These are phyloP conservation scores for Hirtodrosophila confusa DNA, from an alignment of 2,888 invertebrate genomes.

Conservation along the genomic window DNA sequence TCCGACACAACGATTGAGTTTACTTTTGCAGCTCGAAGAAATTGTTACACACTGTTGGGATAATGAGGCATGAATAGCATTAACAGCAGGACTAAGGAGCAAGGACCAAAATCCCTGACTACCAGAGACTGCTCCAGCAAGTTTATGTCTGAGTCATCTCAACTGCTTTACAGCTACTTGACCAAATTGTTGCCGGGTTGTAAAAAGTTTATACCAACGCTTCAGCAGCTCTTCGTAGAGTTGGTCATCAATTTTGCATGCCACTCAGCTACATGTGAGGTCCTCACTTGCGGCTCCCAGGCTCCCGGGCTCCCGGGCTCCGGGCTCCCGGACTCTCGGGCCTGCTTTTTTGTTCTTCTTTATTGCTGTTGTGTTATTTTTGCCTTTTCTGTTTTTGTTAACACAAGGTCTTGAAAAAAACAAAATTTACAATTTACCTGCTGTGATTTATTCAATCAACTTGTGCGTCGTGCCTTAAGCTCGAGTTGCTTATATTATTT, in stretches of 20 bases:
- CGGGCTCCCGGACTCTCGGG: neutral
- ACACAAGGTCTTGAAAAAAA: constrained; percentile 10
- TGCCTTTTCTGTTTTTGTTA: constrained; percentile 10
- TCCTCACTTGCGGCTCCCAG: constrained; percentile 5
- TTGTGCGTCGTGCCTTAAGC: constrained; percentile 59
- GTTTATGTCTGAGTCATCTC: constrained; percentile 46
- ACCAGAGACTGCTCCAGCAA: constrained; percentile 3
- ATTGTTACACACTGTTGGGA: constrained; percentile 64
- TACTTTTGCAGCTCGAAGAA: constrained; percentile 28
- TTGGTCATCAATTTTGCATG: constrained; percentile 62
- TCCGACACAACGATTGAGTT: constrained; percentile 30
- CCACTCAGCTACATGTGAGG: constrained; percentile 47
- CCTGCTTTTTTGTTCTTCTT: neutral
- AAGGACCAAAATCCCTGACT: neutral
- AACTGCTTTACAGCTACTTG: constrained; percentile 64
- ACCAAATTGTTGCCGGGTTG: constrained; percentile 68
- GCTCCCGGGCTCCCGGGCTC: neutral
- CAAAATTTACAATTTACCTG: constrained; percentile 49
- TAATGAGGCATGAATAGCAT: constrained; percentile 68
- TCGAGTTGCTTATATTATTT: constrained; percentile 71
- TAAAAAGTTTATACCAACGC: constrained; percentile 58
- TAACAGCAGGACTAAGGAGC: constrained; percentile 11
- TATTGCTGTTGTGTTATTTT: neutral
- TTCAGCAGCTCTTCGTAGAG: constrained; percentile 14
- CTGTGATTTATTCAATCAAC: constrained; percentile 77